phyloP scores from a whole-genome alignment of 1,140 invertebrate genomes.

The Callitettix versicolor region DNA sequence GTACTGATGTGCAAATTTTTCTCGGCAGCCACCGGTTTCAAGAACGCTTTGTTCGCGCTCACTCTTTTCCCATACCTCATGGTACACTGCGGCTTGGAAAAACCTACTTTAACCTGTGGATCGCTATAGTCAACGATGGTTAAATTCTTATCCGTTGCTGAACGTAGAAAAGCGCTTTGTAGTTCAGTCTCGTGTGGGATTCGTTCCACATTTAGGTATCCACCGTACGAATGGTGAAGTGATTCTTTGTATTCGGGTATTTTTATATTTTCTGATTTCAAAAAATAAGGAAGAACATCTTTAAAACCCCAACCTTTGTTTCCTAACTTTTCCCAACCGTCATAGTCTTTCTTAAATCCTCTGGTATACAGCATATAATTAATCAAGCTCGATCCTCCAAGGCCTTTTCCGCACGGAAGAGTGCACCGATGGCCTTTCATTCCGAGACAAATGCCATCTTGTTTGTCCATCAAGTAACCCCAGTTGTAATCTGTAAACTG shows the following conservation, averaged over 20 bases:
- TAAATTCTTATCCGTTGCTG: background rate
- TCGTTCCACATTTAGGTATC: constrained; percentile 2
- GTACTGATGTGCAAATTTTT: constrained; percentile 42
- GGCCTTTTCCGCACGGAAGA: constrained; percentile 38
- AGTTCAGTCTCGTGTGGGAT: background rate
- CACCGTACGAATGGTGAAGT: background rate
- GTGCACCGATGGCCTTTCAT: constrained; percentile 41
- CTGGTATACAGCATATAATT: constrained; percentile 53
- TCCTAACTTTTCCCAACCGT: constrained; percentile 41
- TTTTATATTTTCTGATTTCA: constrained; percentile 30
- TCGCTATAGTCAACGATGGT: background rate
- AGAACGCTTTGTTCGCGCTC: constrained; percentile 50
- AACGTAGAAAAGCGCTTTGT: background rate
- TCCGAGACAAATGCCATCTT: constrained; percentile 41
- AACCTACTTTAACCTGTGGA: background rate
- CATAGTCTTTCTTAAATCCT: constrained; percentile 45
- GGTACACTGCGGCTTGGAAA: constrained; percentile 31
- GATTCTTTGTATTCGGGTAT: background rate
- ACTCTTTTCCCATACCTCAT: constrained; percentile 54
- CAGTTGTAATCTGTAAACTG: constrained; percentile 39
- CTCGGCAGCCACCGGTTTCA: constrained; percentile 25
- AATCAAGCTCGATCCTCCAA: constrained; percentile 51
- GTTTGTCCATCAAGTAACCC: constrained; percentile 59
- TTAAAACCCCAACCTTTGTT: constrained; percentile 43
- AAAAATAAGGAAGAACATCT: constrained; percentile 36